These are phyloP conservation scores for Hyposmocoma kahamanoa DNA, from an alignment of 1,140 invertebrate genomes.

Conservation along the genomic window DNA sequence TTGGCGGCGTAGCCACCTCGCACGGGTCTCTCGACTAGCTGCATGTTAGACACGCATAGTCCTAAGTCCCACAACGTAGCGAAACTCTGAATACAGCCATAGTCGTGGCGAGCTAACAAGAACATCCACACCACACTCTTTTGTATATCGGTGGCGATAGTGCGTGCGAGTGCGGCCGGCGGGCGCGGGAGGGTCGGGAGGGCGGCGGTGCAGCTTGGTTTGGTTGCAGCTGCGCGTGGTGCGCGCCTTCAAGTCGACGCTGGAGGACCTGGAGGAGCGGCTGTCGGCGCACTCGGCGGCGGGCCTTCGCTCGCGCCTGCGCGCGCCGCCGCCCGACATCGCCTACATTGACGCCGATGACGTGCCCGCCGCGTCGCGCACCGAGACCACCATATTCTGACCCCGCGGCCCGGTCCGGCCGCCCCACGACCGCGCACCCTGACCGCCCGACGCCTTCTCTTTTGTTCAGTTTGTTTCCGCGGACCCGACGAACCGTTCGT, in stretches of 20 bases:
- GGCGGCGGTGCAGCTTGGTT: slow-evolving; percentile 18
- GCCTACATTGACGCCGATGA: slow-evolving; percentile 93
- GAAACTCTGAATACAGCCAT: slow-evolving; percentile 50
- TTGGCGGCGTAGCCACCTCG: slow-evolving; percentile 7
- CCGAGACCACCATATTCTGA: slow-evolving; percentile 72
- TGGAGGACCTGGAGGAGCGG: slow-evolving; percentile 99
- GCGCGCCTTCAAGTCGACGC: slow-evolving; percentile 99
- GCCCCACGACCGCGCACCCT: slow-evolving; percentile 36
- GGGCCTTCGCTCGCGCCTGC: slow-evolving; percentile 94
- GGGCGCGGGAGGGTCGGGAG: slow-evolving; percentile 24
- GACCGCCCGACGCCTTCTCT: slow-evolving; percentile 45
- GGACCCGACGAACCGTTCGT: slow-evolving; percentile 16
- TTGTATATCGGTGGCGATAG: slow-evolving; percentile 25
- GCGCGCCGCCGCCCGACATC: slow-evolving; percentile 90
- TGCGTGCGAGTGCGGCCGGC: slow-evolving; percentile 11
- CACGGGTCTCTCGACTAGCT: background rate
- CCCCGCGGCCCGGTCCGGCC: slow-evolving; percentile 40
- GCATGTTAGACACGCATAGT: slow-evolving; percentile 8
- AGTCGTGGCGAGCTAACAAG: slow-evolving; percentile 17
- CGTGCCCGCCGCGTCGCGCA: slow-evolving; percentile 73
- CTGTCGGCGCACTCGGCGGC: slow-evolving; percentile 98
- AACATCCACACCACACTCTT: slow-evolving; percentile 66
- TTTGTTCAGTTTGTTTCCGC: slow-evolving; percentile 21
- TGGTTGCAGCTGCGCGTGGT: slow-evolving; percentile 99
- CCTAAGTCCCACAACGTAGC: slow-evolving; percentile 14